phyloP scores from a whole-genome alignment of 2,888 invertebrate species.

The Sericinus montela region DNA sequence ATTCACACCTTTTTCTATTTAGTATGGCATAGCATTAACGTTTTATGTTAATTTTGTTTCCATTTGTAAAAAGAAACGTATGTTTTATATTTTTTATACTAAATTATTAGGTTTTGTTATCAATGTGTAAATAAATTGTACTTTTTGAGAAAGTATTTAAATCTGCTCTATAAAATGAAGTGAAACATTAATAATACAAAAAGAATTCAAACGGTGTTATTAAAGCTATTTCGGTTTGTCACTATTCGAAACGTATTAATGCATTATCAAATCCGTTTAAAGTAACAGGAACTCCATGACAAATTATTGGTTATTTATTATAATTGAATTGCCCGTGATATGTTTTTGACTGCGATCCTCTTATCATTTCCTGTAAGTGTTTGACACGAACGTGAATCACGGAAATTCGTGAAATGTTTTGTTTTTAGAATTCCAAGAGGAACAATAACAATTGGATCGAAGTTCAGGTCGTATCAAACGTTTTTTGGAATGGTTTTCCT shows the following conservation, averaged over 20 bases:
- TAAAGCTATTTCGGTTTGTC: constrained; percentile 8
- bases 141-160: neutral
- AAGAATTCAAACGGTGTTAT: neutral
- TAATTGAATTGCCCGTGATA: constrained; percentile 10
- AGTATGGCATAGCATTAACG: no score
- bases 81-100: no score
- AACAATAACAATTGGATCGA: constrained; percentile 1
- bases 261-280: constrained; percentile 3
- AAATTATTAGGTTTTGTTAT: neutral
- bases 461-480: neutral
- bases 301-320: constrained; percentile 14
- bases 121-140: no score
- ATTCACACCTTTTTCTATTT: no score
- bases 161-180: no score
- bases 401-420: neutral
- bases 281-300: constrained; percentile 6
- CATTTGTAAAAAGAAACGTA: no score
- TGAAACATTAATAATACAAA: neutral
- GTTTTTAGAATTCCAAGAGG: constrained; percentile 4
- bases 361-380: constrained; percentile 17
- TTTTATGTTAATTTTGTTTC: no score
- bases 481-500: no score
- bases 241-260: constrained; percentile 5
- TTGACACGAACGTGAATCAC: constrained; percentile 9
- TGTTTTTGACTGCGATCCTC: constrained; percentile 3